Percentiles rank a stretch among this genome's conserved stretches.
Conservation (phyloP, 2,797 vertebrate genomes). For the Alosa sapidissima region DNA sequence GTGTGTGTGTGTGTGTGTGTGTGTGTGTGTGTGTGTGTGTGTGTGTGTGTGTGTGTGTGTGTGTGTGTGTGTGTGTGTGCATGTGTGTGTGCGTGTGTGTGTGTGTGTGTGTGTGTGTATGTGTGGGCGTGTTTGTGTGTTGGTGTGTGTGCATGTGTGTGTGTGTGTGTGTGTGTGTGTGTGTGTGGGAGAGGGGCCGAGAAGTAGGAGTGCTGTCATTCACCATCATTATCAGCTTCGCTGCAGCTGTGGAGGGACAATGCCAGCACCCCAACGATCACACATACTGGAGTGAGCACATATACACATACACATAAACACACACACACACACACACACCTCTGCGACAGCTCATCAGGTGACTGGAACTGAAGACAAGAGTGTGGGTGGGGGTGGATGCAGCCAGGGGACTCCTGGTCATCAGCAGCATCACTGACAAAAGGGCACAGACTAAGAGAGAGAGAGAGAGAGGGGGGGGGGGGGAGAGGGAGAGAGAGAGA, state of each 20-base stretch:
- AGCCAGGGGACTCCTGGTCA: constrained; percentile 13
- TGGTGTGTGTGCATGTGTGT: background rate
- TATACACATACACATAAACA: background rate
- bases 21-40: background rate
- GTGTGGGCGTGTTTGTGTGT: constrained; percentile 5
- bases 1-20: background rate
- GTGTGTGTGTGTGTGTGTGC: background rate
- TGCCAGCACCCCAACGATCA: background rate
- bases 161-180: background rate
- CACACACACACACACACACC: constrained; percentile 25
- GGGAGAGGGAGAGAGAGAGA: too few species aligned
- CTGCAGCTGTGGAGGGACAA: constrained; percentile 21
- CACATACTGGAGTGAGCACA: background rate
- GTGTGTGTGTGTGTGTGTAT: background rate
- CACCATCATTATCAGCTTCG: constrained; percentile 38
- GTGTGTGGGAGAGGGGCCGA: background rate
- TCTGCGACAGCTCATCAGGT: constrained; percentile 40
- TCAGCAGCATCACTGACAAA: background rate
- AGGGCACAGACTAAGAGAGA: background rate
- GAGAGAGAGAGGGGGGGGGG: background rate
- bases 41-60: background rate
- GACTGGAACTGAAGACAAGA: background rate
- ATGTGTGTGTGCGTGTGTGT: too few species aligned
- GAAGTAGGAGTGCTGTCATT: constrained; percentile 40
- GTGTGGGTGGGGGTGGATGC: background rate